Percentiles rank a stretch among this genome's conserved stretches.
Evolutionary conservation across 2,113 vertebrate genomes (phyloP).

Genomic region (Hippocampus barbouri): DNA sequence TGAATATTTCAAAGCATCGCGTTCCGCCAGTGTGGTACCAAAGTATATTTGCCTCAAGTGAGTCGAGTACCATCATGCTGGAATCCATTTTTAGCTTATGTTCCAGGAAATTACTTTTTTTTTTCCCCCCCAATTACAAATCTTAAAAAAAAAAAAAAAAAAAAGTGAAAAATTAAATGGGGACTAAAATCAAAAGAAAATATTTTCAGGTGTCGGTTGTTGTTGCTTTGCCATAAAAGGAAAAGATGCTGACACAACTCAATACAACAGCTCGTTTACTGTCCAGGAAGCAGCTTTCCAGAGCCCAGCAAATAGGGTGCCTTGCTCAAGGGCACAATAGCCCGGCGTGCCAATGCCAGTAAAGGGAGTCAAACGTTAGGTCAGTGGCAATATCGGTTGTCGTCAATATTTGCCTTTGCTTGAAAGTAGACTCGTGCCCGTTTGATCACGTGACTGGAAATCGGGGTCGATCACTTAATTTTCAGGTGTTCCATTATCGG

Average conservation of each 20-base stretch:
- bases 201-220: background rate
- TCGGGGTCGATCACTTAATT: too few species aligned
- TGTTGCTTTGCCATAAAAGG: background rate
- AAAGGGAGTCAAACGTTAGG: background rate
- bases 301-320: background rate
- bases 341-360: background rate
- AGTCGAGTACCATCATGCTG: background rate
- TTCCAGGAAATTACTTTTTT: too few species aligned
- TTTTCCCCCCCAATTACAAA: too few species aligned
- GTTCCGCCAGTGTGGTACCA: background rate
- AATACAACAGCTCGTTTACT: background rate
- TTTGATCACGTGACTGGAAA: too few species aligned
- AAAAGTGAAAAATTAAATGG: too few species aligned
- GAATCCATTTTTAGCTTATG: background rate
- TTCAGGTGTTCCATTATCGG: too few species aligned
- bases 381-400: too few species aligned
- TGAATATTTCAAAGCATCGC: conserved; percentile 1
- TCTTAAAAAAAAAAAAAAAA: background rate
- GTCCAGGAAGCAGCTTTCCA: background rate
- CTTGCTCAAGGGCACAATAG: background rate
- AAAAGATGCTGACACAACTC: background rate
- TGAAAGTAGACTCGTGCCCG: too few species aligned
- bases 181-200: background rate
- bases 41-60: background rate
- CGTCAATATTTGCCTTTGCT: too few species aligned